These are phyloP conservation scores for Furcula furcula DNA, from an alignment of 2,888 invertebrate genomes.

Conservation along the genomic window DNA sequence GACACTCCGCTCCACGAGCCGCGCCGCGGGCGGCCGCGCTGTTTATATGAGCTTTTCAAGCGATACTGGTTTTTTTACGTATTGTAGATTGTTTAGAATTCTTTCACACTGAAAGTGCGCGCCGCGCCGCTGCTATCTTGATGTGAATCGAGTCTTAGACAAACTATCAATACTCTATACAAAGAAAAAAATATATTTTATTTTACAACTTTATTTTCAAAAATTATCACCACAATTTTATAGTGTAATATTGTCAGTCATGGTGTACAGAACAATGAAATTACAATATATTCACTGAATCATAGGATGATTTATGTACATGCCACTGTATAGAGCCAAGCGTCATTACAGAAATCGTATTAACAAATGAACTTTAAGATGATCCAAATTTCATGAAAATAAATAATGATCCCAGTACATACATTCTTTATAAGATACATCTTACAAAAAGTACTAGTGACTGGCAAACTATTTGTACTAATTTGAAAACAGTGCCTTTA, in stretches of 20 bases:
- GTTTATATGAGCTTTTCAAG: no score
- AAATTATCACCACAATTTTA: constrained; percentile 72
- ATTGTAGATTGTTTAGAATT: no score
- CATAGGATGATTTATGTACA: constrained; percentile 18
- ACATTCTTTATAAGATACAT: no score
- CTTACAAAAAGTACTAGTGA: no score
- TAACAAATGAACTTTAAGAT: not conserved
- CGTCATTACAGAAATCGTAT: constrained; percentile 16
- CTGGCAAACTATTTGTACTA: no score
- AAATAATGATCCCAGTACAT: constrained; percentile 1
- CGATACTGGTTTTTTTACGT: no score
- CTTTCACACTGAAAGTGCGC: no score
- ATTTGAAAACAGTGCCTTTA: constrained; percentile 20
- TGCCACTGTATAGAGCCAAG: constrained; percentile 18
- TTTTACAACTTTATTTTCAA: constrained; percentile 60
- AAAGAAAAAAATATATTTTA: not conserved
- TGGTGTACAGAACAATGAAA: constrained; percentile 32
- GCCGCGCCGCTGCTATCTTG: no score
- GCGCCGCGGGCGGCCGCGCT: no score
- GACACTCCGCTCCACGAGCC: no score
- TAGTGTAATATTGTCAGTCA: constrained; percentile 68
- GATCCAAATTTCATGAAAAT: constrained; percentile 1
- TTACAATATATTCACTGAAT: constrained; percentile 25
- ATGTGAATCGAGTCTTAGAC: no score
- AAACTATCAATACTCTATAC: no score